Base-by-base conservation (phyloP, 2,888 invertebrate species). In the Odontocerum albicorne region DNA sequence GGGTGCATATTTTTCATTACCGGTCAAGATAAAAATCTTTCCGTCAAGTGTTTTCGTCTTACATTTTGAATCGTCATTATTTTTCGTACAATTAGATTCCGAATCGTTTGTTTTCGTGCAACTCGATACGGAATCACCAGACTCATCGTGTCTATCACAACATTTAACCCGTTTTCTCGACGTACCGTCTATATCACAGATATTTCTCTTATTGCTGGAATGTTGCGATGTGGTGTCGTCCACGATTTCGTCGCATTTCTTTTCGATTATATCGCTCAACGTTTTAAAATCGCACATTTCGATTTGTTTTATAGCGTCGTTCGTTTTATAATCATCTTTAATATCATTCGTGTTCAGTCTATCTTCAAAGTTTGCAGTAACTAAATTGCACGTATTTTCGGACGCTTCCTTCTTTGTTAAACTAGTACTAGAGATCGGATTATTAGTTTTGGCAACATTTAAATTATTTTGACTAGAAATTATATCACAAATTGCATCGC, bases 201-300 rank as follows among this genome's bases (percentile, higher is more conserved):
- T 43, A 16, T 43, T 21, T 3, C 43, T 19, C 15, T 43, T 43
- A 13, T 22, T 16, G 1, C 43, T 27, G 16, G 21, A 43, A 6
- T 16, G 76, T 74, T 62, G 80, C 77, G 1, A 82, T 69, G 54
- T 70, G 4, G 4, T 10, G 27, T 27, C 27, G 20, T 16, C 44
- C 2, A 31, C 12, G 3, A 45, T 45, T 2, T 45, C 36, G 32
- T 52, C 39, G 15, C 20, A 46, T 6, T 44, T 52, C 13, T 40
- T 36, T 17, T 44, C 44, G 12, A 44, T 44, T 8, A 27, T 73
- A 20, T 79, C 68, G 1, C 77, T 71, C 4, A 83, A 62, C 2
- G 70, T 66, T 4, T 66, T 66, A 60, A 83, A 83, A 66, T 83
- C 80, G 56, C 80, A 75, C 32, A 71, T 69, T 0, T 82, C 79